Conservation (phyloP, 2,113 vertebrate species). For the Sula dactylatra region DNA sequence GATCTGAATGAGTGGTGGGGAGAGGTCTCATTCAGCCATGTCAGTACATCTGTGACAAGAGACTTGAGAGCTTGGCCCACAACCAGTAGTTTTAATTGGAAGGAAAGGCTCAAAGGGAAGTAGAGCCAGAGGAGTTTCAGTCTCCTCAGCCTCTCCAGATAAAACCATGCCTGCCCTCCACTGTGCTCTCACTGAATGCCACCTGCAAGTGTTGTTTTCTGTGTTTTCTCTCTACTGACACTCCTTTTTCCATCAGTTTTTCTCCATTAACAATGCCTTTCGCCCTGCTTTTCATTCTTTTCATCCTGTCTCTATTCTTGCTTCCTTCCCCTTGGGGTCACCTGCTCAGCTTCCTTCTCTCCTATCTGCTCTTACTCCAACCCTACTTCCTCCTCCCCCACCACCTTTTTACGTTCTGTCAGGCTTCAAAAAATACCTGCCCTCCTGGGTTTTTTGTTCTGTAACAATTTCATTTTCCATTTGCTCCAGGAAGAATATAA, state of each 20-base stretch:
- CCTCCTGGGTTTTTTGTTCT: background rate
- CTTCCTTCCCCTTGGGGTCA: background rate
- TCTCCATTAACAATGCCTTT: background rate
- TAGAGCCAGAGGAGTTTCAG: background rate
- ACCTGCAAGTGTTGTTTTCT: background rate
- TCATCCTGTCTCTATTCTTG: background rate
- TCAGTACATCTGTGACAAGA: background rate
- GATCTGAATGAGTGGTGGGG: background rate
- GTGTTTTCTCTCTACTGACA: background rate
- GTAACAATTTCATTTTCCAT: background rate
- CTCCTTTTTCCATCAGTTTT: background rate
- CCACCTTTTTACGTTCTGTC: background rate
- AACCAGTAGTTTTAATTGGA: background rate
- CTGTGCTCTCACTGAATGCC: background rate
- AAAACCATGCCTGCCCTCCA: conserved; percentile 4
- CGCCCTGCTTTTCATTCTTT: background rate
- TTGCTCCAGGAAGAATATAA: background rate
- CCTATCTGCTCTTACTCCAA: background rate
- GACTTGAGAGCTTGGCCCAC: background rate
- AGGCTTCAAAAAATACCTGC: background rate
- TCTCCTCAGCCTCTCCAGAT: background rate
- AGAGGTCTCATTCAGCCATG: background rate
- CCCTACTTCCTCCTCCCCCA: background rate
- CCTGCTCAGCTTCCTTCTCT: background rate
- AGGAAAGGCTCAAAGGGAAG: background rate